A percentile compares a stretch with the other conserved stretches of the same genome.
Evolutionary conservation across 2,113 vertebrate species (phyloP).

Genomic region (Chionomys nivalis): DNA sequence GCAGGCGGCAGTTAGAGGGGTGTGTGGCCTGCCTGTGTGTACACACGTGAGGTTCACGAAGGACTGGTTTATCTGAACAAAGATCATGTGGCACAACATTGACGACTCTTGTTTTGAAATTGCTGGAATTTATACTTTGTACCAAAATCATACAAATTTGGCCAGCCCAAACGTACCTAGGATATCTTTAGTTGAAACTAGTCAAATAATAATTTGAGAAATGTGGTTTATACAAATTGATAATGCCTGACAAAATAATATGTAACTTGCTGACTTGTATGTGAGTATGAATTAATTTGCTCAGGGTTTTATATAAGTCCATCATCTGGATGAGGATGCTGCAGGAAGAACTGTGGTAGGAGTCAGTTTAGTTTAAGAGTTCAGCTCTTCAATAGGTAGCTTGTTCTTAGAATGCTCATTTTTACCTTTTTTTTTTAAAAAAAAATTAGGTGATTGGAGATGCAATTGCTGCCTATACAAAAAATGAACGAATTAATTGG

Average conservation of each 20-base stretch:
- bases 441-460: slow-evolving; percentile 87
- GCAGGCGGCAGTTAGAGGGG: background rate
- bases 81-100: background rate
- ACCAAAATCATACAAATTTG: background rate
- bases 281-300: background rate
- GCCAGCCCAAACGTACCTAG: background rate
- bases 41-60: background rate
- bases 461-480: slow-evolving; percentile 89
- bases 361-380: background rate
- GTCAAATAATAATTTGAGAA: background rate
- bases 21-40: background rate
- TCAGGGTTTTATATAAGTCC: background rate
- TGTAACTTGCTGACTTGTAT: background rate
- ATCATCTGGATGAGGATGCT: background rate
- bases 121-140: slow-evolving; percentile 29
- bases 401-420: background rate
- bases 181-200: background rate
- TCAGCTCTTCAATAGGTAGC: background rate
- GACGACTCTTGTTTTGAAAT: background rate
- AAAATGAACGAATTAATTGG: slow-evolving; percentile 87
- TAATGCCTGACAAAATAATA: background rate
- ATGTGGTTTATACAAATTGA: background rate
- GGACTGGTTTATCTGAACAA: background rate
- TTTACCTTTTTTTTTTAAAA: background rate
- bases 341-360: background rate